Conservation (phyloP, 2,113 vertebrate genomes). For the Pungitius pungitius region DNA sequence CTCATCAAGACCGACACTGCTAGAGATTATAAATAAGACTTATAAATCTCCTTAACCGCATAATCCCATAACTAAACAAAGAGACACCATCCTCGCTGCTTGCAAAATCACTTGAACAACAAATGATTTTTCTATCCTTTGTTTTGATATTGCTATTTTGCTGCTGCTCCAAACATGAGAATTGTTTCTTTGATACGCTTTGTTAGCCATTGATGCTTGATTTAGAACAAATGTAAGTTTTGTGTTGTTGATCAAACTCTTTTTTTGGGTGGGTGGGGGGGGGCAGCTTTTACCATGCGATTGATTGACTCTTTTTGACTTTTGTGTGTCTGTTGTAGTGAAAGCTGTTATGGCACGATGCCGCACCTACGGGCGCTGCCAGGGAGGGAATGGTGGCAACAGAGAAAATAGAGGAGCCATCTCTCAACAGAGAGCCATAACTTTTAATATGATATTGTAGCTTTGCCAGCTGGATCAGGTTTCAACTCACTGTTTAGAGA, state of each 20-base stretch:
- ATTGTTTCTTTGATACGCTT: neutral
- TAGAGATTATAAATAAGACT: too few species aligned
- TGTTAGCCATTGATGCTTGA: too few species aligned
- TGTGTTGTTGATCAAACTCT: neutral
- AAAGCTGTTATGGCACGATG: neutral
- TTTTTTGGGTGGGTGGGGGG: neutral
- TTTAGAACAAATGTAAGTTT: neutral
- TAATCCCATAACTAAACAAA: constrained; percentile 39
- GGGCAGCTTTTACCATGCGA: too few species aligned
- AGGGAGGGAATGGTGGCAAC: constrained; percentile 34
- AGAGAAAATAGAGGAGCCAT: constrained; percentile 14
- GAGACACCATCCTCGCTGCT: constrained; percentile 1
- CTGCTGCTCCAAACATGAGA: too few species aligned
- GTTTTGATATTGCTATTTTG: neutral
- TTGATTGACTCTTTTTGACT: neutral
- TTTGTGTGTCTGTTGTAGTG: neutral
- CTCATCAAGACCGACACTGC: constrained; percentile 47
- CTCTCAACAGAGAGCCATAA: constrained; percentile 44
- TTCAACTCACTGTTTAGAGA: constrained; percentile 85
- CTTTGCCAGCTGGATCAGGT: constrained; percentile 58
- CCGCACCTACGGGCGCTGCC: neutral
- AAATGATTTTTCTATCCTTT: neutral
- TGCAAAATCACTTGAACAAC: neutral
- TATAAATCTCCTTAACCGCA: constrained; percentile 45
- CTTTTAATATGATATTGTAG: constrained; percentile 54